Evolutionary conservation across 2,797 vertebrate genomes (phyloP), one percentile per base, ranked within the genome.

Genomic region (Poeciliopsis presidionis): DNA sequence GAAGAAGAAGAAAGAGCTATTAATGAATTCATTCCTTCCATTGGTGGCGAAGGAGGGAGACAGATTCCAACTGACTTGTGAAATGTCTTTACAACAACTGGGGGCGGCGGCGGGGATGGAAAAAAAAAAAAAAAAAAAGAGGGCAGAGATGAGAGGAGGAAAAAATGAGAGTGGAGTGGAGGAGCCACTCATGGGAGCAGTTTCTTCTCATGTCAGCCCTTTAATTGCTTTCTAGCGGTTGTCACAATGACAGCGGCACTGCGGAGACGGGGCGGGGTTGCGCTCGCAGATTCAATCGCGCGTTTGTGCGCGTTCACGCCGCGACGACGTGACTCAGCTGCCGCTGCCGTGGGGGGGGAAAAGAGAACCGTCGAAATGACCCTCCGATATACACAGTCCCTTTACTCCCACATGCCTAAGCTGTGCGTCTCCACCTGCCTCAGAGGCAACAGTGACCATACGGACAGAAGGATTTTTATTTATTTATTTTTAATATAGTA

Each of bases 211-310:
- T 93, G 90, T 93, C 92, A 87, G 91, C 86, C 74, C 91, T 93
- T 92, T 94, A 94, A 95, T 94, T 93, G 93, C 93, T 94, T 91
- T 92, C 91, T 76, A 85, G 90, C 91, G 86, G 90, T 94, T 93
- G 92, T 92, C 89, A 93, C 90, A 85, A 89, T 93, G 94, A 93
- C 92, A 92, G 89, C 84, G 85, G 89, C 82, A 87, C 92, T 91
- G 87, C 88, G 81, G 89, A 89, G 91, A 91, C 75, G 84, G 85
- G 16, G 28, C 5, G 22, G 14, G 30, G 33, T 1, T n/a, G 51
- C 77, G 2, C 76, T 70, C 16, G 78, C 63, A 39, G 80, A 76
- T 53, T 20, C 28, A 36, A 76, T 46, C 67, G 30, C 76, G 73
- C 25, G 22, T n/a, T 53, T 53, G 49, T 53, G 49, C 49, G 2